Evolutionary conservation across 2,888 invertebrate species (phyloP).

Genomic region (Agrotis ipsilon): DNA sequence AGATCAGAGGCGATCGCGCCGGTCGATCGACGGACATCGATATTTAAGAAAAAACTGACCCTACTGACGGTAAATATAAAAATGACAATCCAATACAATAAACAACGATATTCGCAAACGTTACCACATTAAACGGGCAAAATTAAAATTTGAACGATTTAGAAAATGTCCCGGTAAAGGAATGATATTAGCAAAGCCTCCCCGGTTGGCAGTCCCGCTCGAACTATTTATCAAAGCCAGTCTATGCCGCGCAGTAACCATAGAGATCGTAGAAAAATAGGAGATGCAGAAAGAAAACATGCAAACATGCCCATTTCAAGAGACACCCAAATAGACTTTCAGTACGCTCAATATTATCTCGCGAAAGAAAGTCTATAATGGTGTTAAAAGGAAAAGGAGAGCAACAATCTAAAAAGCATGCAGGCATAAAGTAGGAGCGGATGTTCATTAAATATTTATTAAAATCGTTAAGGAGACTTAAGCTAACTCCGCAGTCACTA

Average conservation of each 20-base stretch:
- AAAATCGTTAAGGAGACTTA: conserved; percentile 60
- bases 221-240: conserved; percentile 88
- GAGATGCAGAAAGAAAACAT: conserved; percentile 88
- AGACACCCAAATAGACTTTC: conserved; percentile 79
- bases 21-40: conserved; percentile 81
- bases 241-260: conserved; percentile 91
- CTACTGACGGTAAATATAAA: conserved; percentile 77
- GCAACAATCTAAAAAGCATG: conserved; percentile 84
- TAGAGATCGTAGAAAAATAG: conserved; percentile 91
- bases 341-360: conserved; percentile 58
- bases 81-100: conserved; percentile 79
- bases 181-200: conserved; percentile 83
- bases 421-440: conserved; percentile 90
- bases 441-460: conserved; percentile 69
- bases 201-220: conserved; percentile 82
- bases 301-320: conserved; percentile 84
- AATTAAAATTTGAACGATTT: conserved; percentile 68
- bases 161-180: conserved; percentile 74
- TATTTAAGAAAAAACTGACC: conserved; percentile 73
- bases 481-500: conserved; percentile 66
- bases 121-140: conserved; percentile 87
- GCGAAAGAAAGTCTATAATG: conserved; percentile 78
- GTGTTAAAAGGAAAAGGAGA: conserved; percentile 77
- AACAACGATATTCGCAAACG: conserved; percentile 85
- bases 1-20: conserved; percentile 84